These are phyloP conservation scores for Hapalemur alaotrensis DNA, from an alignment of 2,797 vertebrate genomes.

Conservation along the genomic window DNA sequence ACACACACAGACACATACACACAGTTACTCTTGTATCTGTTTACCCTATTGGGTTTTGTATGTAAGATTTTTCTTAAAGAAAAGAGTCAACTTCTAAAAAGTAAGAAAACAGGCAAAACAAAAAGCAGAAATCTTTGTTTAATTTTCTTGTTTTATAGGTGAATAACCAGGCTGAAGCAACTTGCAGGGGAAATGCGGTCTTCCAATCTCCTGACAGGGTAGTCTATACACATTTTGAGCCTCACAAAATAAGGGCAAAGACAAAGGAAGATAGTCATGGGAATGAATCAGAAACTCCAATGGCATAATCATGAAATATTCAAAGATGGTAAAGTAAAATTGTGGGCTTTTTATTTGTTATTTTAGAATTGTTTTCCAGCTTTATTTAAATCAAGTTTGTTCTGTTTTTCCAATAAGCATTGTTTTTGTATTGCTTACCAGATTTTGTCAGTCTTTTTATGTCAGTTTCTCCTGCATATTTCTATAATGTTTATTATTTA, in stretches of 20 bases:
- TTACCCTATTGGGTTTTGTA: background rate
- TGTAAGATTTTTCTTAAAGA: background rate
- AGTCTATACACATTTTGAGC: background rate
- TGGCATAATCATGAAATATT: background rate
- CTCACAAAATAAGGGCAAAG: background rate
- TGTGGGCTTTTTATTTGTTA: background rate
- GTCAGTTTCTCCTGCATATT: background rate
- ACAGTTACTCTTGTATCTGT: background rate
- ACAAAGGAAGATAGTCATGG: background rate
- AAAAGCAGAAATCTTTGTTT: background rate
- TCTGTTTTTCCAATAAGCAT: background rate
- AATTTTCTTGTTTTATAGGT: background rate
- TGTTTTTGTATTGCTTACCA: background rate
- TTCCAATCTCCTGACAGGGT: background rate
- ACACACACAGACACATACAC: background rate
- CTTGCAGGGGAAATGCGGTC: background rate
- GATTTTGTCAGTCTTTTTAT: background rate
- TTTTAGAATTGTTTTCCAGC: background rate
- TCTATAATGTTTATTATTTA: background rate
- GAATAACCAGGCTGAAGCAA: background rate
- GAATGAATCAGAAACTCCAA: background rate
- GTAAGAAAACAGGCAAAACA: background rate
- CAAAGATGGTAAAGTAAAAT: background rate
- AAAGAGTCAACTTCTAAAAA: background rate
- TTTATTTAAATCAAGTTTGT: background rate